Conservation (phyloP, 1,140 invertebrate species). For the Dinothrombium tinctorium region DNA sequence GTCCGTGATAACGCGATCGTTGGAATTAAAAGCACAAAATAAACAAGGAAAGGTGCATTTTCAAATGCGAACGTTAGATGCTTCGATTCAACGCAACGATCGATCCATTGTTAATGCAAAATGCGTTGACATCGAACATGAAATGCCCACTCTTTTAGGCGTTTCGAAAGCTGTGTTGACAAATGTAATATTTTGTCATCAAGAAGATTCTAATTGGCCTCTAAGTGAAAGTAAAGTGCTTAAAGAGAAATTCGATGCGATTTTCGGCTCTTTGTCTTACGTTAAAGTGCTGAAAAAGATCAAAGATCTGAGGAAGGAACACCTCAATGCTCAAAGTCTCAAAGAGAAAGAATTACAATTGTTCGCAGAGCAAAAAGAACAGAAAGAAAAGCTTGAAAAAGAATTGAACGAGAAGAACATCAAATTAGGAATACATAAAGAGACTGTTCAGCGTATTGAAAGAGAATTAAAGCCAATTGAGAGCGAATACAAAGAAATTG, state of each 20-base stretch:
- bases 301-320: slow-evolving; percentile 39
- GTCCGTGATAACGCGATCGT: slow-evolving; percentile 31
- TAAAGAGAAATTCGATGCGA: slow-evolving; percentile 90
- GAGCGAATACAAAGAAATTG: slow-evolving; percentile 23
- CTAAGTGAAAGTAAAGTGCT: slow-evolving; percentile 75
- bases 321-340: slow-evolving; percentile 13
- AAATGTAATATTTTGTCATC: slow-evolving; percentile 94
- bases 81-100: slow-evolving; percentile 28
- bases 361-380: slow-evolving; percentile 27
- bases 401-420: slow-evolving; percentile 32
- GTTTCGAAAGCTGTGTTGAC: slow-evolving; percentile 84
- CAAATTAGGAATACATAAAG: slow-evolving; percentile 28
- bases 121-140: slow-evolving; percentile 42
- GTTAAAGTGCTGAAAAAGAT: slow-evolving; percentile 71
- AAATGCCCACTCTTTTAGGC: slow-evolving; percentile 39
- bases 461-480: background rate
- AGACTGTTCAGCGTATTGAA: slow-evolving; percentile 25
- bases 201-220: slow-evolving; percentile 94
- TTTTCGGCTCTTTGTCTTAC: slow-evolving; percentile 81
- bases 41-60: slow-evolving; percentile 20
- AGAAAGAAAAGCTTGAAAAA: slow-evolving; percentile 27
- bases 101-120: slow-evolving; percentile 28
- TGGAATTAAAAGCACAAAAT: slow-evolving; percentile 33
- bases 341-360: slow-evolving; percentile 6
- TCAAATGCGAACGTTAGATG: slow-evolving; percentile 41